Evolutionary conservation across 2,113 vertebrate species (phyloP), one percentile per base, ranked within the genome.

Genomic region (Gopherus evgoodei): DNA sequence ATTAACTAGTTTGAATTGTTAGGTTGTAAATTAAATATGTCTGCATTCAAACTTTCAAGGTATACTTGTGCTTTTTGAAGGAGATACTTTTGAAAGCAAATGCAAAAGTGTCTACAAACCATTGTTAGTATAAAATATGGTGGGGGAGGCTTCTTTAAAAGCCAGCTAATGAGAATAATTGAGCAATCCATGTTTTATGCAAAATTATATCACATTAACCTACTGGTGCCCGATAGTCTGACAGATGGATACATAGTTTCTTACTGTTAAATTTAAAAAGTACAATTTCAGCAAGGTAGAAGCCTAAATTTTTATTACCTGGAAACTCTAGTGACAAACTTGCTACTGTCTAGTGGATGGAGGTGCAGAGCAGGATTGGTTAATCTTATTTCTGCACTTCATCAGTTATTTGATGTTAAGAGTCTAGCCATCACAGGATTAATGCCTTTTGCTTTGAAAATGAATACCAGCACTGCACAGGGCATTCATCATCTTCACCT

Each of bases 1-100:
- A 92, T 92, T 93, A 93, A 91, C 86, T 90, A 53, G 2, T 81
- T 93, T 91, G 81, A 16, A 54, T 95, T 52, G 54, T 81, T 78
- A 83, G 19, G 6, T 90, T 19, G 57, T 5, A 62, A 29, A 17
- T 91, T 22, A 92, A 92, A 5, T 79, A 38, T 93, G 38, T 49
- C 90, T 83, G 53, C 87, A 29, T 8, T 93, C 44, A 72, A 19
- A 49, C 88, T 79, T 53, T 90, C 38, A 72, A 88, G 52, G 12
- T 93, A 17, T 86, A 24, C 25, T 56, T 90, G 24, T 78, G 11
- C 22, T 27, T 72, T 87, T 91, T 93, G 56, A 93, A 94, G 35
- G 50, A 85, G 56, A 22, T 11, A 25, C 72, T 25, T 89, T 78
- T 72, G 78, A 93, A 91, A 94, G 29, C 6, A 31, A 52, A 8